phyloP scores from a whole-genome alignment of 2,797 vertebrate genomes.

The Sphenodon punctatus region DNA sequence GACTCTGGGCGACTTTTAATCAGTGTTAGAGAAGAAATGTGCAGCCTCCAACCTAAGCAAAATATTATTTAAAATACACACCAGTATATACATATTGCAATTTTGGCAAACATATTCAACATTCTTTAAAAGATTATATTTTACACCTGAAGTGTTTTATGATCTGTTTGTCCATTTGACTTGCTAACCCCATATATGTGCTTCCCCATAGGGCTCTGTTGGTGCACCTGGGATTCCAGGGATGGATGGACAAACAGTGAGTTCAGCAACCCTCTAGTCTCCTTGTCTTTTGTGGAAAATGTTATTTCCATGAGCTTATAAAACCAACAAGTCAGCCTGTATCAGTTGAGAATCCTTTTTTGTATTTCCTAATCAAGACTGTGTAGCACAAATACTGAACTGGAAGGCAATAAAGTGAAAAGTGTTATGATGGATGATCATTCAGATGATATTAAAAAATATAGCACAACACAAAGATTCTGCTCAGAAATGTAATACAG shows the following conservation, averaged over 20 bases:
- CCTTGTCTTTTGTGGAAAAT: constrained; percentile 4
- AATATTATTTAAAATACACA: no score
- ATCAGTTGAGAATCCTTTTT: background rate
- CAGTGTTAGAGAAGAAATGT: background rate
- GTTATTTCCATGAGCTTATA: background rate
- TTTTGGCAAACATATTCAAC: background rate
- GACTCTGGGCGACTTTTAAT: background rate
- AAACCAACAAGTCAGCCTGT: background rate
- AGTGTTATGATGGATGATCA: background rate
- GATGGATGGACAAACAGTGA: constrained; percentile 91
- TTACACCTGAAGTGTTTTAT: constrained; percentile 37
- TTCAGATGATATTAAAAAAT: background rate
- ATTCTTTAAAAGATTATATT: constrained; percentile 6
- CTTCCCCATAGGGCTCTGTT: constrained; percentile 82
- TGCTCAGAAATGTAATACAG: background rate
- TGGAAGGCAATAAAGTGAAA: background rate
- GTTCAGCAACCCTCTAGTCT: constrained; percentile 32
- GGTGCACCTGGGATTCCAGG: constrained; percentile 88
- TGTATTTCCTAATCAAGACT: background rate
- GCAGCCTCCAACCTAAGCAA: background rate
- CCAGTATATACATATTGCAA: background rate
- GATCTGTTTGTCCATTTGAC: constrained; percentile 27
- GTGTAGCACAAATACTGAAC: background rate
- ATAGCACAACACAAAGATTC: background rate
- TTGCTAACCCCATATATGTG: constrained; percentile 34